Conservation (phyloP, 1,140 invertebrate species). For the Drosophila trapezifrons region DNA sequence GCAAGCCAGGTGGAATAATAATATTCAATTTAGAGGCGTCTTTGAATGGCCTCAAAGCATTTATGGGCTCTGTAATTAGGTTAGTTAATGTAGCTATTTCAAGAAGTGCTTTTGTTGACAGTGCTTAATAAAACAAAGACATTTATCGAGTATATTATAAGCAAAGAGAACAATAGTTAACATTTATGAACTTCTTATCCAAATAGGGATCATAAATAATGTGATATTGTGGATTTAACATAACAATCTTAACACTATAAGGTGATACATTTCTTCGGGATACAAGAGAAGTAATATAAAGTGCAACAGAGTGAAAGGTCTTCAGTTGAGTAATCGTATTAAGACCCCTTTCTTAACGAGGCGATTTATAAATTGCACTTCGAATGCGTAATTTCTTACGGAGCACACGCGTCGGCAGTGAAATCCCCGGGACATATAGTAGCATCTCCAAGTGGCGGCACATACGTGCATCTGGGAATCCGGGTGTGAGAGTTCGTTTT, state of each 20-base stretch:
- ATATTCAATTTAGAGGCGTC: slow-evolving; percentile 23
- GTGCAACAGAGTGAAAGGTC: background rate
- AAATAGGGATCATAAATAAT: background rate
- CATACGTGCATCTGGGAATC: slow-evolving; percentile 40
- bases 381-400: slow-evolving; percentile 16
- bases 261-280: background rate
- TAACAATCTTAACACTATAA: background rate
- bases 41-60: background rate
- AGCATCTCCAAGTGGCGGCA: slow-evolving; percentile 45
- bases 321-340: background rate
- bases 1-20: slow-evolving; percentile 12
- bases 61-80: slow-evolving; percentile 17
- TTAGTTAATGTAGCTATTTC: background rate
- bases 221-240: background rate
- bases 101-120: background rate
- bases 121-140: background rate
- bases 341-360: background rate
- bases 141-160: background rate
- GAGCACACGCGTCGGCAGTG: slow-evolving; percentile 37
- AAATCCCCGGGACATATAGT: slow-evolving; percentile 20
- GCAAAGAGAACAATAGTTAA: background rate
- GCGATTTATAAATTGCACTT: slow-evolving; percentile 9
- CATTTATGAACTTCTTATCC: background rate
- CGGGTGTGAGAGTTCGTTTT: slow-evolving; percentile 50
- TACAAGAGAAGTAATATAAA: background rate